Evolutionary conservation across 1,140 invertebrate genomes (phyloP).

Genomic region (Streblospio benedicti): DNA sequence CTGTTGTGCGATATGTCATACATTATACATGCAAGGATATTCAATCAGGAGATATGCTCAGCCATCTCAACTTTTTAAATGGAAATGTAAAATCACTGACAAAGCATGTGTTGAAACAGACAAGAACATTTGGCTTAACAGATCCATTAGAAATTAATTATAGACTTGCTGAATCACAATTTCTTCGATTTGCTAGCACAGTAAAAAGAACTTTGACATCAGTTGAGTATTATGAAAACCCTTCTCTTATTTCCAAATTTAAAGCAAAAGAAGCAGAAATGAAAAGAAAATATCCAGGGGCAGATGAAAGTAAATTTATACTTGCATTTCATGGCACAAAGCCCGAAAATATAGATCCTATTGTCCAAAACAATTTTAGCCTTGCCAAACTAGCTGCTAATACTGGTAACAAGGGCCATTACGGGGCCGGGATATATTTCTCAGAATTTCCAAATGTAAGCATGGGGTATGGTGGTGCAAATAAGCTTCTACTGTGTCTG

Average conservation of each 20-base stretch:
- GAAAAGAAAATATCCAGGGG: neutral
- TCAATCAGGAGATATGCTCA: neutral
- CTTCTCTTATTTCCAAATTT: neutral
- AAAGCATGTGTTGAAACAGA: neutral
- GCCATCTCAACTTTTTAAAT: neutral
- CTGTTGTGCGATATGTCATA: neutral
- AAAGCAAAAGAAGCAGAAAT: neutral
- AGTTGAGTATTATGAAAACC: neutral
- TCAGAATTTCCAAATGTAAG: neutral
- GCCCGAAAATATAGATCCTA: neutral
- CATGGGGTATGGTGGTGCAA: neutral
- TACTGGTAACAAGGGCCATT: neutral
- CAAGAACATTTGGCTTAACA: neutral
- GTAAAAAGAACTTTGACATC: neutral
- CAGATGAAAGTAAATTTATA: neutral
- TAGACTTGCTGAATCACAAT: neutral
- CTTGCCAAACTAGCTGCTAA: neutral
- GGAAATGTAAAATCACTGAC: neutral
- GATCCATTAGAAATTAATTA: neutral
- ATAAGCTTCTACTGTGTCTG: neutral
- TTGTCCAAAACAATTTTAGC: neutral
- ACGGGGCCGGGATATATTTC: neutral
- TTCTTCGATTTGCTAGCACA: neutral
- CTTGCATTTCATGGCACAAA: conserved; percentile 2
- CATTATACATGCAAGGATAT: neutral